Evolutionary conservation across 2,797 vertebrate genomes (phyloP).

Genomic region (Tokudaia muenninki): DNA sequence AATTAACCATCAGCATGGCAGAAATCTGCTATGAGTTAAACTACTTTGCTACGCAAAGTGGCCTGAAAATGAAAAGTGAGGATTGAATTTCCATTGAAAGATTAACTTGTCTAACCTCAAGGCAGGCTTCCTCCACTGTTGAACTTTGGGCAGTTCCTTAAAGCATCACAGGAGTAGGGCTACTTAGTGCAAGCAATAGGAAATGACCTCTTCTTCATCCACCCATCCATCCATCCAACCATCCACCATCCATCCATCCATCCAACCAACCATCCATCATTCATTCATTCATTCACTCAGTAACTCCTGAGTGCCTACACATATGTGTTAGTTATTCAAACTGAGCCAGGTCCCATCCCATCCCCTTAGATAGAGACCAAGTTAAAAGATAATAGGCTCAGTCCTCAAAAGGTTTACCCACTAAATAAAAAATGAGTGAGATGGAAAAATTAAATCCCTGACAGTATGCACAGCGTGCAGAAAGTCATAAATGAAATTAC

Average conservation of each 20-base stretch:
- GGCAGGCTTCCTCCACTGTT: conserved; percentile 81
- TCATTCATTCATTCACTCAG: not conserved
- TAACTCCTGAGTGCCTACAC: not conserved
- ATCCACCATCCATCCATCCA: not conserved
- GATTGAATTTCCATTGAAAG: conserved; percentile 88
- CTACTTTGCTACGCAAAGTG: conserved; percentile 89
- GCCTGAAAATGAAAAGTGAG: conserved; percentile 88
- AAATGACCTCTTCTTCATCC: not conserved
- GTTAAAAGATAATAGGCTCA: not conserved
- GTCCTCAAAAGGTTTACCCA: not conserved
- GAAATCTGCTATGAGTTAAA: conserved; percentile 90
- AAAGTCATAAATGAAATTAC: not conserved
- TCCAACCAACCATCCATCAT: too few species aligned
- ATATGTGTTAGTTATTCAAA: not conserved
- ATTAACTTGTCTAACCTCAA: conserved; percentile 87
- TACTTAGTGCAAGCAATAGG: not conserved
- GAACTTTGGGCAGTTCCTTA: conserved; percentile 79
- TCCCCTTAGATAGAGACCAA: not conserved
- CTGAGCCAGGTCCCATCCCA: not conserved
- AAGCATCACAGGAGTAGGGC: conserved; percentile 64
- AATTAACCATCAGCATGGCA: conserved; percentile 88
- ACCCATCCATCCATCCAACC: not conserved
- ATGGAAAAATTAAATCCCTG: not conserved
- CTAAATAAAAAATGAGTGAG: not conserved
- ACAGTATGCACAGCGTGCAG: not conserved